Percentiles rank a stretch among this genome's conserved stretches.
phyloP scores from a whole-genome alignment of 2,888 invertebrate genomes.

The Eilema sororculum region DNA sequence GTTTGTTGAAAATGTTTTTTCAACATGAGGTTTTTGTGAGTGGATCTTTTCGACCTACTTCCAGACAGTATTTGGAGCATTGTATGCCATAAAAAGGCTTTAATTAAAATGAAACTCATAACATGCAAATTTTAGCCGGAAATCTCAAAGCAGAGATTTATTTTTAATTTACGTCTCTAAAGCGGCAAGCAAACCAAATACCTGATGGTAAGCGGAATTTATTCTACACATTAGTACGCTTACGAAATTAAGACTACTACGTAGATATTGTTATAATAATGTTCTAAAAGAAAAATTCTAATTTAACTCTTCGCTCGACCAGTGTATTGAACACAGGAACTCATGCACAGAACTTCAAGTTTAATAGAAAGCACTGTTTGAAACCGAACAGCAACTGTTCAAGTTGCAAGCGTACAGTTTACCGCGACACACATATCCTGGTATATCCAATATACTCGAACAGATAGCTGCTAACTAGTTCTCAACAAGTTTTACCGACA shows the following conservation, averaged over 20 bases:
- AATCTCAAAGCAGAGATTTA: no score
- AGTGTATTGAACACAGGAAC: background rate
- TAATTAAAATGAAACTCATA: no score
- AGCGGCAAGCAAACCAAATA: no score
- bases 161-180: no score
- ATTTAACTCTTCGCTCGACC: background rate
- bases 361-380: background rate
- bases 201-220: no score
- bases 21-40: background rate
- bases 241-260: background rate
- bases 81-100: no score
- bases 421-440: background rate
- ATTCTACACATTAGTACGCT: no score
- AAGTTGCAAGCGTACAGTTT: background rate
- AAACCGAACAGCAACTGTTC: background rate
- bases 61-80: background rate
- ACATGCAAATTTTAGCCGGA: no score
- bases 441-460: background rate
- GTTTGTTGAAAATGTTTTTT: background rate
- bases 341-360: background rate
- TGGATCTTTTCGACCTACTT: background rate
- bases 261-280: background rate
- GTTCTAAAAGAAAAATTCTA: background rate
- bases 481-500: slow-evolving; percentile 4
- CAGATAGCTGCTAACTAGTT: slow-evolving; percentile 1